Evolutionary conservation across 2,797 vertebrate genomes (phyloP).

Genomic region (Danio tinwini): DNA sequence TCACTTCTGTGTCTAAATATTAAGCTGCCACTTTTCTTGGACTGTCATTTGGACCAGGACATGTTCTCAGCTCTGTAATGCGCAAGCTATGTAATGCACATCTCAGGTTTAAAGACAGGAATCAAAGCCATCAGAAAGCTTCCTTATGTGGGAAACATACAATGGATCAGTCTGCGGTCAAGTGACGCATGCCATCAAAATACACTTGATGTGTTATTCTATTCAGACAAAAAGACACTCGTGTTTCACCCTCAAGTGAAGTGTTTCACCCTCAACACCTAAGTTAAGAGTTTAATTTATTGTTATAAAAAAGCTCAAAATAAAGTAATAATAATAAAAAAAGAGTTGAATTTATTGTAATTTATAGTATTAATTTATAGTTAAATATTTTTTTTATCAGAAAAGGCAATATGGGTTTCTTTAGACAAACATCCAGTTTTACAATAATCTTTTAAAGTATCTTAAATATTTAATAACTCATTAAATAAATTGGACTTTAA

Average conservation of each 20-base stretch:
- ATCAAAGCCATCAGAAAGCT: slow-evolving; percentile 47
- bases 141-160: slow-evolving; percentile 67
- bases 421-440: too few relatives aligned
- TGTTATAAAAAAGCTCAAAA: too few relatives aligned
- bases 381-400: too few relatives aligned
- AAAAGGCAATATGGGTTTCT: too few relatives aligned
- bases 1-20: slow-evolving; percentile 27
- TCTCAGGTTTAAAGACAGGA: not conserved
- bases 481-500: too few relatives aligned
- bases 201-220: slow-evolving; percentile 55
- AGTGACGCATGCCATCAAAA: slow-evolving; percentile 66
- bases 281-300: not conserved
- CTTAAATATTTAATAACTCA: too few relatives aligned
- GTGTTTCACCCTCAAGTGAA: not conserved
- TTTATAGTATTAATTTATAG: too few relatives aligned
- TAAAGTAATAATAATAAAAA: too few relatives aligned
- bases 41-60: slow-evolving; percentile 29
- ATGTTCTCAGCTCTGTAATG: slow-evolving; percentile 23
- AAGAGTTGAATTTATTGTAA: not conserved
- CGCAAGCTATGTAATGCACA: not conserved
- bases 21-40: not conserved
- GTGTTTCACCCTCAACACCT: slow-evolving; percentile 7
- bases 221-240: slow-evolving; percentile 16
- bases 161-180: slow-evolving; percentile 67
- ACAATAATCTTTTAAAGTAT: too few relatives aligned